Base-by-base conservation (phyloP, 2,113 vertebrate species). In the Rhinichthys klamathensis region DNA sequence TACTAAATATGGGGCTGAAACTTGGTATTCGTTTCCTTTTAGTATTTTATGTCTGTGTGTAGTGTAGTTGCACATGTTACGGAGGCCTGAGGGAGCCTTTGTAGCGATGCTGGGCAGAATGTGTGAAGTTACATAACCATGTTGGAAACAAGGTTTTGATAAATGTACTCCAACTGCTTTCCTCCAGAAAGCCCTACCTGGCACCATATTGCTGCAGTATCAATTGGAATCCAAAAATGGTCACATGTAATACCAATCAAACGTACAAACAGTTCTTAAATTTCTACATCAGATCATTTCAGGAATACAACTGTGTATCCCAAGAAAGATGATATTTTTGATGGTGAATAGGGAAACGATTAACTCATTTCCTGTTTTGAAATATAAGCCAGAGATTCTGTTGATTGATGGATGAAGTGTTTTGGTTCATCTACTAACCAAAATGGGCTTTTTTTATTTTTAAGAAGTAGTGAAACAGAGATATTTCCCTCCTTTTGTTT, bases 101-200 rank as follows among this genome's bases (percentile, higher is more conserved):
- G 58, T 27, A 67, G 60, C 9, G 27, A 81, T 32, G 79, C 61
- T 67, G 79, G 44, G 79, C 79, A 67, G 79, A 49, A 30, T 51
- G 79, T 81, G 44, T 81, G 41, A 81, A 12, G 27, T 81, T 81
- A 81, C 61, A 49, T 81, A 81, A 81, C 16, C 18, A n/a, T 69
- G 61, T 23, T 81, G 16, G 44, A 69, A 81, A 81, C 44, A 81
- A 80, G 38, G 60, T 80, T 67, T 65, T 49, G 58, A 80, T 80
- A 49, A 65, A 67, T 81, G 54, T 32, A 35, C 61, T 49, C 16
- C 25, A 46, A 80, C 78, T 65, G 61, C 27, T 65, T 81, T 67
- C 69, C 61, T 46, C 35, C 41, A 90, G 86, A 88, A 60, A 8
- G 83, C 84, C 86, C 87, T 16, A 67, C 88, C 82, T 80, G 56